Base-by-base conservation (phyloP, 2,797 vertebrate species). In the Odontamblyopus rebecca region DNA sequence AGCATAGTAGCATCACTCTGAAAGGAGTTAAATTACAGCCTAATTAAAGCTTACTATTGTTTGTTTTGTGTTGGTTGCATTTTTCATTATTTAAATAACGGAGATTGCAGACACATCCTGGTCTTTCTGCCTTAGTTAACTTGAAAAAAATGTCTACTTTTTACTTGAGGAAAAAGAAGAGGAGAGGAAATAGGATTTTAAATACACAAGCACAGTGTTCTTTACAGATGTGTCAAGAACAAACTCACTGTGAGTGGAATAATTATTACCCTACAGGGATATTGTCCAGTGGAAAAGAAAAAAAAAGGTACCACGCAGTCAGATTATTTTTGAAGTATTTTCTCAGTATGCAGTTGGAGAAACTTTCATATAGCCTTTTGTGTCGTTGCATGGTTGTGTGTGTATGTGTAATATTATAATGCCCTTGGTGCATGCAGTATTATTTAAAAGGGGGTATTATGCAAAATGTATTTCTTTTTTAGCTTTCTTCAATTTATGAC, bases 21-120 rank as follows among this genome's bases (percentile, higher is more conserved):
- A 59, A 44, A 84, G 23, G 69, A 23, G 66, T 32, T n/a, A 64
- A 62, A 64, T 70, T 8, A 66, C 15, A 19, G 6, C 8, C 53
- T 59, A 35, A 60, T 56, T 68, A n/a, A 61, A 19, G 19, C 3
- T 19, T 27, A 29, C 30, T 16, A 2, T 26, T 12, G 5, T 59
- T 8, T 51, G 26, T 70, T 68, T 0, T 54, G 0, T 23, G 5
- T 50, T 67, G 66, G 30, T 11, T 48, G 61, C 51, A 69, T 30
- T 23, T 44, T n/a, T 70, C 59, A 8, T 57, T 65, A 4, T 23
- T 51, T 64, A 61, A 69, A 38, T 65, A 48, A 30, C 50, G 48
- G 26, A 19, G 23, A 32, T 27, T 66, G 23, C 26, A 66, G 64
- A 18, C 23, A 51, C 6, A 29, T 51, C 44, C 26, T 51, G 64